phyloP scores from a whole-genome alignment of 92 coral and sea anemone genomes.

The Palythoa grandis region DNA sequence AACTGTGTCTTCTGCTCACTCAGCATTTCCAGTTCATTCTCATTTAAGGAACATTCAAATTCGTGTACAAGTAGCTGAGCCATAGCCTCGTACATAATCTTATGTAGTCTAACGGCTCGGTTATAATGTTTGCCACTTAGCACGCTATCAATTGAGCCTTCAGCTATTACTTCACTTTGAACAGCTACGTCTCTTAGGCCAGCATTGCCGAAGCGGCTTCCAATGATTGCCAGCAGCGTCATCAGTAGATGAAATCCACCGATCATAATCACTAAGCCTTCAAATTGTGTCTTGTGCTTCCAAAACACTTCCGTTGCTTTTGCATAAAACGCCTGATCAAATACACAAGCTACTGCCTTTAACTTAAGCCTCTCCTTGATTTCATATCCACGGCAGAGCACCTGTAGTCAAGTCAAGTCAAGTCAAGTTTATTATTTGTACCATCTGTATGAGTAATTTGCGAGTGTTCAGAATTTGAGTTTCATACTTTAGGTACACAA shows the following conservation, averaged over 20 bases:
- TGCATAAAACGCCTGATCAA: constrained; percentile 49
- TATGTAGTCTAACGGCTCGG: constrained; percentile 47
- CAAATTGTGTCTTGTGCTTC: constrained; percentile 40
- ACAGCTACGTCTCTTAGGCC: constrained; percentile 67
- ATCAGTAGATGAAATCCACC: constrained; percentile 9
- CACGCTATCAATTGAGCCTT: constrained; percentile 29
- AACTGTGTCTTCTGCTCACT: constrained; percentile 34
- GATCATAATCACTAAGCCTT: constrained; percentile 38
- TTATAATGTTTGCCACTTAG: constrained; percentile 44
- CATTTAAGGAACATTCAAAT: constrained; percentile 33
- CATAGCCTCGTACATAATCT: constrained; percentile 31
- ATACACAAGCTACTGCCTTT: constrained; percentile 52
- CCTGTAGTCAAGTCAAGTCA: no score
- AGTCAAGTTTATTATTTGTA: no score
- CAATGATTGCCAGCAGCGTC: constrained; percentile 53
- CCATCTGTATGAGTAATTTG: no score
- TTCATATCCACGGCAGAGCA: constrained; percentile 58
- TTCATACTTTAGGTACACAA: no score
- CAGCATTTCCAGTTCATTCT: constrained; percentile 10
- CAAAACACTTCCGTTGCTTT: constrained; percentile 23
- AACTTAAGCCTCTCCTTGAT: constrained; percentile 51
- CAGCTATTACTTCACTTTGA: constrained; percentile 29
- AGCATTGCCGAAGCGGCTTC: constrained; percentile 74
- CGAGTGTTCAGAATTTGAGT: no score
- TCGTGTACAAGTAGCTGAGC: constrained; percentile 20